Conservation (phyloP, 2,113 vertebrate species). For the Thinocorus orbignyianus region DNA sequence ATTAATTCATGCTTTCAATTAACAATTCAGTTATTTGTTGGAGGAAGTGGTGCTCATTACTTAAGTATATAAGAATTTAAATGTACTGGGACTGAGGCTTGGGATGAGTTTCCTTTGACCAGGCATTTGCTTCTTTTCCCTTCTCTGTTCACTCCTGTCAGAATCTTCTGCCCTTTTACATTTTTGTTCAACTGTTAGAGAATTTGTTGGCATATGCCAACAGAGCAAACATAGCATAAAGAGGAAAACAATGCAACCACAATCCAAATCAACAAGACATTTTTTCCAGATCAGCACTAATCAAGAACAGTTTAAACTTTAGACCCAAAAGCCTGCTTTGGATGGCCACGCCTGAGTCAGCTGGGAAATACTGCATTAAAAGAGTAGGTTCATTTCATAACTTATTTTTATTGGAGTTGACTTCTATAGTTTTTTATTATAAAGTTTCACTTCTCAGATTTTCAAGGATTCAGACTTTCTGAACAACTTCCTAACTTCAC, state of each 20-base stretch:
- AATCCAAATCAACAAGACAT: neutral
- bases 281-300: neutral
- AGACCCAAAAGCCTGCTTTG: neutral
- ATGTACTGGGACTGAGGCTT: neutral
- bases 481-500: neutral
- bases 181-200: neutral
- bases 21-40: neutral
- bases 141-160: neutral
- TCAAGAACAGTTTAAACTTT: neutral
- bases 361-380: neutral
- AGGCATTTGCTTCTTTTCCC: neutral
- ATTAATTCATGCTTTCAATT: neutral
- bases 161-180: neutral
- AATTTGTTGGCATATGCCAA: neutral
- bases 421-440: neutral
- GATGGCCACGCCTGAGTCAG: neutral
- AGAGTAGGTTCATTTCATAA: neutral
- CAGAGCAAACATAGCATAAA: neutral
- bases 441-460: neutral
- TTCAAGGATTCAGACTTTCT: neutral
- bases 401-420: neutral
- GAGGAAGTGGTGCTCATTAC: neutral
- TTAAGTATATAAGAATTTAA: neutral
- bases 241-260: neutral
- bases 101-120: neutral